These are phyloP conservation scores for Pocota personata DNA, from an alignment of 2,888 invertebrate genomes.

Conservation along the genomic window DNA sequence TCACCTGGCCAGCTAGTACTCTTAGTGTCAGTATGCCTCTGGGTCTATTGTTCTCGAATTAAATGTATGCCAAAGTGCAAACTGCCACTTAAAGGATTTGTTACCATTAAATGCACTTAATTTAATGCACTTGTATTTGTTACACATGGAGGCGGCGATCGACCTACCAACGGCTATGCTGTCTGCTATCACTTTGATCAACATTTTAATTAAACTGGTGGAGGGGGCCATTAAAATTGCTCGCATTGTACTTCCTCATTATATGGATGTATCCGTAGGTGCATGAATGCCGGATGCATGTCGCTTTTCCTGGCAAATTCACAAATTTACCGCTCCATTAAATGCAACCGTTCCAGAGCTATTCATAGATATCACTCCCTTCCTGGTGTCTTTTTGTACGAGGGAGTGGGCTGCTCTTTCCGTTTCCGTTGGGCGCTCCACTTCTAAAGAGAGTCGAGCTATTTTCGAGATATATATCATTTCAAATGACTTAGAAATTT, in stretches of 20 bases:
- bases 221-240: constrained; percentile 49
- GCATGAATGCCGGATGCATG: constrained; percentile 22
- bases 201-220: constrained; percentile 42
- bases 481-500: constrained; percentile 71
- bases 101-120: constrained; percentile 59
- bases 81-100: constrained; percentile 59
- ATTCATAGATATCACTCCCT: background rate
- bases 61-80: constrained; percentile 64
- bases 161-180: background rate
- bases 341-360: constrained; percentile 14
- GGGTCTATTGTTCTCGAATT: constrained; percentile 57
- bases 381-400: background rate
- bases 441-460: constrained; percentile 3
- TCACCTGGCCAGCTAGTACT: background rate
- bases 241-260: constrained; percentile 24
- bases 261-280: background rate
- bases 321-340: constrained; percentile 61
- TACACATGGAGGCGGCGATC: background rate
- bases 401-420: background rate
- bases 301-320: constrained; percentile 40
- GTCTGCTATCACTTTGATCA: constrained; percentile 48
- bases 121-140: constrained; percentile 45
- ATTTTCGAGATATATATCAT: constrained; percentile 64
- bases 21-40: background rate
- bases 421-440: constrained; percentile 51